Evolutionary conservation across 1,140 invertebrate genomes (phyloP).

Genomic region (Phenacoccus solenopsis): DNA sequence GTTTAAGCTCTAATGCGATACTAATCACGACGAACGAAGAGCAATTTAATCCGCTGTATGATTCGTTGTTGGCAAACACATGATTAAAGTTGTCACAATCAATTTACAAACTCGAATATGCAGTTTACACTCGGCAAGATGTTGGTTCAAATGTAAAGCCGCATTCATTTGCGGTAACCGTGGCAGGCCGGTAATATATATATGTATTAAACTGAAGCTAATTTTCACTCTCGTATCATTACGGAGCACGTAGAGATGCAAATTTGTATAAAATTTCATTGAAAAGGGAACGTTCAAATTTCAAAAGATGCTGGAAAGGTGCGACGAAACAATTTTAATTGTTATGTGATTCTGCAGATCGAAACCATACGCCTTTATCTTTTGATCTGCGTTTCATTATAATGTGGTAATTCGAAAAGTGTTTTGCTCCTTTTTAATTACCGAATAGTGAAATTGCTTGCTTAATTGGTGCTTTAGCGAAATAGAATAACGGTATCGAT

Average conservation of each 20-base stretch:
- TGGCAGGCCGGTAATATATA: neutral
- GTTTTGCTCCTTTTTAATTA: neutral
- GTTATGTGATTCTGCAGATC: neutral
- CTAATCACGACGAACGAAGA: neutral
- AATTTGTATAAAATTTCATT: neutral
- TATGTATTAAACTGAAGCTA: neutral
- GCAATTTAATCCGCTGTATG: neutral
- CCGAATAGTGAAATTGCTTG: neutral
- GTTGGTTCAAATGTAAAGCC: neutral
- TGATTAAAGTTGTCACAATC: neutral
- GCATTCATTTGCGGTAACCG: neutral
- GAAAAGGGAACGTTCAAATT: neutral
- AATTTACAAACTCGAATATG: neutral
- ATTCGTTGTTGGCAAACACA: neutral
- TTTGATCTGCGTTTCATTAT: neutral
- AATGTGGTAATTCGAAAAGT: neutral
- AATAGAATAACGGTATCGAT: neutral
- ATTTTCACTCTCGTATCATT: too few relatives aligned
- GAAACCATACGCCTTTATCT: neutral
- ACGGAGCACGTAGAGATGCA: too few relatives aligned
- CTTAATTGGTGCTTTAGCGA: neutral
- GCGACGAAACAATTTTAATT: neutral
- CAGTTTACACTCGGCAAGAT: neutral
- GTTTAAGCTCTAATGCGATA: too few relatives aligned
- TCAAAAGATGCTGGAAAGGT: too few relatives aligned